phyloP scores from a whole-genome alignment of 1,140 invertebrate genomes.

The Drosophila auraria region DNA sequence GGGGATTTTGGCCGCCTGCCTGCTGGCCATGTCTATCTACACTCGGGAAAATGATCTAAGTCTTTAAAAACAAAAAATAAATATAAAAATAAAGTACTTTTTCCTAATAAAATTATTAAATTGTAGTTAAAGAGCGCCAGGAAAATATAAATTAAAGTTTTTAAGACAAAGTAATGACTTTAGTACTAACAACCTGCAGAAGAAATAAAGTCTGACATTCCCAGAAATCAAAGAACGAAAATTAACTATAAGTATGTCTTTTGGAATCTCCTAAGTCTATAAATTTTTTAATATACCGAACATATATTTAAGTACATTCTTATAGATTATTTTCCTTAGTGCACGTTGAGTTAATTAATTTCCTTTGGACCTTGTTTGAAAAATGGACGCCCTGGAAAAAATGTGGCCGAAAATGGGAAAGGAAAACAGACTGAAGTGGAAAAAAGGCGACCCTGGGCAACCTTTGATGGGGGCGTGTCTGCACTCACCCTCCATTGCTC shows the following conservation, averaged over 20 bases:
- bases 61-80: background rate
- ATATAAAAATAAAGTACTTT: too few relatives aligned
- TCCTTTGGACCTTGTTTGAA: conserved; percentile 45
- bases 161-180: too few relatives aligned
- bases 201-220: too few relatives aligned
- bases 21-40: background rate
- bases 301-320: too few relatives aligned
- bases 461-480: conserved; percentile 54
- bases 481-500: conserved; percentile 15
- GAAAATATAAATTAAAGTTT: too few relatives aligned
- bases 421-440: conserved; percentile 33
- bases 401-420: conserved; percentile 36
- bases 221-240: too few relatives aligned
- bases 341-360: conserved; percentile 67
- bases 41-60: background rate
- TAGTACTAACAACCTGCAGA: too few relatives aligned
- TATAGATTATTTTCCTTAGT: background rate
- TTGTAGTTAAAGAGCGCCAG: too few relatives aligned
- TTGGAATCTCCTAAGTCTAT: too few relatives aligned
- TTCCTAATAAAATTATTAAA: background rate
- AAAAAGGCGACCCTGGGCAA: conserved; percentile 20
- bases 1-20: conserved; percentile 24
- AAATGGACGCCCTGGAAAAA: conserved; percentile 32
- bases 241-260: too few relatives aligned
- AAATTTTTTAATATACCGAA: too few relatives aligned